Percentiles rank a stretch among this genome's conserved stretches.
phyloP scores from a whole-genome alignment of 2,888 invertebrate species.

The Camponotus fellah region DNA sequence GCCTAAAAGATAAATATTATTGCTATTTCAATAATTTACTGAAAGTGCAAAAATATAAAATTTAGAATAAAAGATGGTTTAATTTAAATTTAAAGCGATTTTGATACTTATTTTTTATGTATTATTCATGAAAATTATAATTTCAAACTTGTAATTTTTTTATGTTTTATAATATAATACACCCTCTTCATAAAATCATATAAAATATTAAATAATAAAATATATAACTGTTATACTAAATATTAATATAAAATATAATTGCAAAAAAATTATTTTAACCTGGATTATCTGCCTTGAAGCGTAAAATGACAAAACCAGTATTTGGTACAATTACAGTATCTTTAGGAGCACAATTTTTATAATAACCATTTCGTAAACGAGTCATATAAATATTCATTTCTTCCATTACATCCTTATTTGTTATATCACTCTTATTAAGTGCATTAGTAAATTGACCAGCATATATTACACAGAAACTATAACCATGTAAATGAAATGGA shows the following conservation, averaged over 20 bases:
- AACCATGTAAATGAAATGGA: slow-evolving; percentile 86
- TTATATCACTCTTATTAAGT: neutral
- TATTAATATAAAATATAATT: neutral
- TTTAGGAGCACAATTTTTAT: slow-evolving; percentile 84
- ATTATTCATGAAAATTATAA: neutral
- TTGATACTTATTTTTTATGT: neutral
- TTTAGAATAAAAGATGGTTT: neutral
- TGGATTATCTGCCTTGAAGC: slow-evolving; percentile 86
- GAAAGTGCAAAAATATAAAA: neutral
- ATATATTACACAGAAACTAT: slow-evolving; percentile 83
- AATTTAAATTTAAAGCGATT: neutral
- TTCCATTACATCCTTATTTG: slow-evolving; percentile 56
- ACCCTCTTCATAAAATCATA: neutral
- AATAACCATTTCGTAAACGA: slow-evolving; percentile 82
- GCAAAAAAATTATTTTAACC: slow-evolving; percentile 76
- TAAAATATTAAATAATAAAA: no score
- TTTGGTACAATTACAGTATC: slow-evolving; percentile 86
- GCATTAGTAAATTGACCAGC: slow-evolving; percentile 75
- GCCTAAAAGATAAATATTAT: slow-evolving; percentile 69
- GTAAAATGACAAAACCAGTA: slow-evolving; percentile 85
- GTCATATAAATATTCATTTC: slow-evolving; percentile 80
- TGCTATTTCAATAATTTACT: slow-evolving; percentile 4
- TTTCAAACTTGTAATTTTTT: slow-evolving; percentile 4
- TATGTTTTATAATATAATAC: neutral
- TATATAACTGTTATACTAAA: no score